Evolutionary conservation across 2,113 vertebrate genomes (phyloP), one percentile per base, ranked within the genome.

Genomic region (Myodes glareolus): DNA sequence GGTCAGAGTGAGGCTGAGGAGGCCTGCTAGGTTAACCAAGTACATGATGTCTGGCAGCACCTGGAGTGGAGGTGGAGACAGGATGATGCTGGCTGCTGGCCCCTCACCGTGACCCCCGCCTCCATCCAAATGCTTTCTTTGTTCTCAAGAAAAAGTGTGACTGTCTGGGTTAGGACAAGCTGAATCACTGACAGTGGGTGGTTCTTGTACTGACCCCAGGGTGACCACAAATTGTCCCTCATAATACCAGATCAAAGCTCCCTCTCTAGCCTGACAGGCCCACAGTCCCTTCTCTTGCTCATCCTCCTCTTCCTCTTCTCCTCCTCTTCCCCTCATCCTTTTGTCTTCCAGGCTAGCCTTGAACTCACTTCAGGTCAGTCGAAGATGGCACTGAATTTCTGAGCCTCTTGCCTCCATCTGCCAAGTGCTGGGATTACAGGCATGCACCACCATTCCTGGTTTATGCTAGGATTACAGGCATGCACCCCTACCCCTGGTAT

Each of bases 171-270:
- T 8, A 68, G 63, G n/a, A 42, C 61, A 21, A 36, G 7, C 3
- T 3, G 33, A 27, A 16, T 2, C 36, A 8, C 0, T 16, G 52
- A 42, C 16, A 23, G 76, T 73, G 39, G 70, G 27, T 12, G 52
- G 42, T 52, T 3, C 21, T 1, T 12, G 77, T 16, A 25, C 3
- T 25, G 25, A 6, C 25, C 19, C 55, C 67, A 33, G 55, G 33
- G 23, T 8, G 10, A 47, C 61, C 52, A 2, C 5, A 5, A 80
- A 31, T 73, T n/a, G 80, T 45, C 76, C 67, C 19, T 25, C 5
- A 0, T 0, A 58, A 25, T 47, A 29, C 3, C 33, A 0, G 63
- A 36, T 1, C 25, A n/a, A 52, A 45, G 31, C 1, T 5, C 31
- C 29, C 29, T 23, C 45, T 25, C 91, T 47, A 9, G n/a, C 2